Evolutionary conservation across 2,888 invertebrate genomes (phyloP).

Genomic region (Eurytoma adleriae): DNA sequence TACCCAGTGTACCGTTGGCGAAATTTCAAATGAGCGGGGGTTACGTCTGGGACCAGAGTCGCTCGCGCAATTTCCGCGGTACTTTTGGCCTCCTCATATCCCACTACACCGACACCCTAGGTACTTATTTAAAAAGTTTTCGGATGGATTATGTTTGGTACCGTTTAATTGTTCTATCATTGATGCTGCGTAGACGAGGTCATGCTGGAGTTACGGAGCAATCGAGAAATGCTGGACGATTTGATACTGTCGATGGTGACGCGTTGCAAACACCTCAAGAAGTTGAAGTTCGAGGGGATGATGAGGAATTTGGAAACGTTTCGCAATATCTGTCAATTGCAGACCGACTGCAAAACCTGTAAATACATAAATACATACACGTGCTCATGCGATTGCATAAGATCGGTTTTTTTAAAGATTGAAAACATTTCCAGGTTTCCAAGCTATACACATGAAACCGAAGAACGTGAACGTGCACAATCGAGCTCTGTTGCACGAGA

Average conservation of each 20-base stretch:
- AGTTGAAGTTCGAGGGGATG: constrained; percentile 76
- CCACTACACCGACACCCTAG: constrained; percentile 75
- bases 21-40: constrained; percentile 76
- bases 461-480: constrained; percentile 70
- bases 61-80: constrained; percentile 75
- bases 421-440: constrained; percentile 62
- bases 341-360: constrained; percentile 70
- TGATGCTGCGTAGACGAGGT: constrained; percentile 70
- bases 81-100: constrained; percentile 74
- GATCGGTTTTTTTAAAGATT: background rate
- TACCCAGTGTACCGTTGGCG: constrained; percentile 76
- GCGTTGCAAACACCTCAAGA: constrained; percentile 74
- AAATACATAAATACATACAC: constrained; percentile 53
- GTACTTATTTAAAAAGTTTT: constrained; percentile 63
- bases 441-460: constrained; percentile 72
- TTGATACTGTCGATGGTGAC: constrained; percentile 73
- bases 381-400: background rate
- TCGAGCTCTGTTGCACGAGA: constrained; percentile 69
- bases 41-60: constrained; percentile 76
- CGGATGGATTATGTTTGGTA: no score
- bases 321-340: constrained; percentile 72
- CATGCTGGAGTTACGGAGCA: constrained; percentile 75
- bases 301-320: constrained; percentile 75
- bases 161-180: no score
- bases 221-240: constrained; percentile 76